Evolutionary conservation across 2,113 vertebrate species (phyloP).

Genomic region (Mormyrus lacerda): DNA sequence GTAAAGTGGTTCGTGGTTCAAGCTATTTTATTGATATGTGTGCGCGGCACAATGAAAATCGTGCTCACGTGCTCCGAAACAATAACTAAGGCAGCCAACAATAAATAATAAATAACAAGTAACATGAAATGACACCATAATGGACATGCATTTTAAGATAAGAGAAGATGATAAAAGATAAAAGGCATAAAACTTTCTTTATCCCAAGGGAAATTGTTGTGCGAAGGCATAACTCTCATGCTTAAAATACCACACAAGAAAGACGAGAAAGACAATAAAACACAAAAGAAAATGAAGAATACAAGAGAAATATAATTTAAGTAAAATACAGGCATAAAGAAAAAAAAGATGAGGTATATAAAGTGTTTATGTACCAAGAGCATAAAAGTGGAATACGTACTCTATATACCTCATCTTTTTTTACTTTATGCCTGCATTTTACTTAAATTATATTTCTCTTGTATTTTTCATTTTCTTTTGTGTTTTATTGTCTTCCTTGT

Average conservation of each 20-base stretch:
- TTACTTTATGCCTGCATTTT: not conserved
- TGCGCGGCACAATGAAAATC: not conserved
- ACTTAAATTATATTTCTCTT: not conserved
- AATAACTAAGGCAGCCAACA: not conserved
- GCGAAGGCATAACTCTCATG: not conserved
- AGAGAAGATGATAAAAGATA: not conserved
- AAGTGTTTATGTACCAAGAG: not conserved
- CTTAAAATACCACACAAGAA: not conserved
- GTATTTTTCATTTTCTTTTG: not conserved
- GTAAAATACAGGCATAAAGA: not conserved
- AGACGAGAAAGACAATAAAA: not conserved
- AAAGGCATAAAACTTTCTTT: not conserved
- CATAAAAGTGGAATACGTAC: too few species aligned
- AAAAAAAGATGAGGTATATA: not conserved
- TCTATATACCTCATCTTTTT: not conserved
- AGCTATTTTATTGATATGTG: not conserved
- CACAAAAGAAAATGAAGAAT: not conserved
- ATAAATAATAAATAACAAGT: not conserved
- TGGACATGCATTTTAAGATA: not conserved
- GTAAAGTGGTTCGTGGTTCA: not conserved
- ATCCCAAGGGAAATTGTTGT: not conserved
- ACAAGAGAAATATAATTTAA: not conserved
- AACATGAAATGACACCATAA: not conserved
- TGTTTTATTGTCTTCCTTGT: not conserved
- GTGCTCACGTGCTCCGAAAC: not conserved